These are phyloP conservation scores for Drosophila borealis DNA, from an alignment of 2,888 invertebrate genomes.

Conservation along the genomic window DNA sequence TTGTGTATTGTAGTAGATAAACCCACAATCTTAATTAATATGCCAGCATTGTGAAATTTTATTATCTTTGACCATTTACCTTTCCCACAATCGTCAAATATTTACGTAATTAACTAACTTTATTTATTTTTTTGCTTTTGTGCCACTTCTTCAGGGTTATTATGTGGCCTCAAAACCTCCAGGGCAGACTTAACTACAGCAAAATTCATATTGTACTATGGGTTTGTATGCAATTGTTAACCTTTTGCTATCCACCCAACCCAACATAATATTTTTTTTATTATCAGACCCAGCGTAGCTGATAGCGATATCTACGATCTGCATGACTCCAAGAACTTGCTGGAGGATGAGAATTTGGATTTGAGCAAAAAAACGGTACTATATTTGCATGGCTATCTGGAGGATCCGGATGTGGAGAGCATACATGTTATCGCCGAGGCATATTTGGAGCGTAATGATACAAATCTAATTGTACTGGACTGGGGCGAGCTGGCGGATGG, in stretches of 20 bases:
- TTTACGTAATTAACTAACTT: conserved; percentile 18
- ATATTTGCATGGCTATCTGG: conserved; percentile 88
- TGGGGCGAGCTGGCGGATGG: conserved; percentile 84
- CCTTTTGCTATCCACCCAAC: not conserved
- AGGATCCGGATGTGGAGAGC: conserved; percentile 87
- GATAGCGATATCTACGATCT: conserved; percentile 79
- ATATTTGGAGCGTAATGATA: conserved; percentile 80
- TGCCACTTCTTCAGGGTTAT: conserved; percentile 73
- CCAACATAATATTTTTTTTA: not conserved
- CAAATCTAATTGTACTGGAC: conserved; percentile 83
- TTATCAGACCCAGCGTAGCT: conserved; percentile 74
- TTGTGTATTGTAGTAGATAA: conserved; percentile 32
- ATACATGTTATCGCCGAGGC: conserved; percentile 85
- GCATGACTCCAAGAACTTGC: conserved; percentile 68
- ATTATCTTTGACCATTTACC: conserved; percentile 26
- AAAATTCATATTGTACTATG: conserved; percentile 83
- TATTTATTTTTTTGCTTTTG: conserved; percentile 4
- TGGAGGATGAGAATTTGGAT: conserved; percentile 81
- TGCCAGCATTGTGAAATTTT: conserved; percentile 12
- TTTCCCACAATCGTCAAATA: conserved; percentile 21
- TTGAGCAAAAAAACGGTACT: conserved; percentile 86
- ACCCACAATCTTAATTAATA: conserved; percentile 19
- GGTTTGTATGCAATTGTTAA: conserved; percentile 58
- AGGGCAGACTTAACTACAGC: conserved; percentile 85
- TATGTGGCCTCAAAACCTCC: conserved; percentile 86